Evolutionary conservation across 2,797 vertebrate genomes (phyloP).

Genomic region (Pithecia hirsuta): DNA sequence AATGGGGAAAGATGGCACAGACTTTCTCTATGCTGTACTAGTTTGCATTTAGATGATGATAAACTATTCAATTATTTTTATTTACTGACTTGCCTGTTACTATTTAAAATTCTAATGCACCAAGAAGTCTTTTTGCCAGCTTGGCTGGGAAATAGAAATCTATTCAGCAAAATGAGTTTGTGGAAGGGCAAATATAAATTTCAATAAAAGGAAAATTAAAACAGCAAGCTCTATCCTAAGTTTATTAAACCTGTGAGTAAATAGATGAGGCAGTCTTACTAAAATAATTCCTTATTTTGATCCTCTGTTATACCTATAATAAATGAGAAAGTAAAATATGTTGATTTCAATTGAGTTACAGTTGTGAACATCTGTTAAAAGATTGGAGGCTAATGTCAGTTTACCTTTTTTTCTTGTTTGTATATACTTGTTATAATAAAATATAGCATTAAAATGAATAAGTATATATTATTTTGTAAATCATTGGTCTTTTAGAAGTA

Average conservation of each 20-base stretch:
- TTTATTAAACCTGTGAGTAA: conserved; percentile 23
- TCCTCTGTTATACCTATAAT: neutral
- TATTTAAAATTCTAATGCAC: conserved; percentile 77
- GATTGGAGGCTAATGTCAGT: neutral
- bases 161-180: conserved; percentile 63
- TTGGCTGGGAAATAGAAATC: conserved; percentile 55
- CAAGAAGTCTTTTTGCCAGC: conserved; percentile 30
- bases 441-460: neutral
- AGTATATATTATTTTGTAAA: neutral
- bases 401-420: neutral
- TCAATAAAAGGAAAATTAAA: conserved; percentile 20
- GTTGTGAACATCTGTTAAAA: conserved; percentile 6
- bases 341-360: conserved; percentile 30
- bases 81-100: conserved; percentile 73
- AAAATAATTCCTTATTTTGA: conserved; percentile 34
- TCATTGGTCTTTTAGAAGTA: neutral
- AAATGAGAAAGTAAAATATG: neutral
- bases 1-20: neutral
- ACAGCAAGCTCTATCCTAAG: neutral
- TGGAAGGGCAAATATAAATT: conserved; percentile 64
- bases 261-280: conserved; percentile 14
- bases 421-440: neutral
- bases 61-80: conserved; percentile 73
- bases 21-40: conserved; percentile 31
- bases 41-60: conserved; percentile 73